phyloP scores from a whole-genome alignment of 2,888 invertebrate species.

The Pandemis cinnamomeana region DNA sequence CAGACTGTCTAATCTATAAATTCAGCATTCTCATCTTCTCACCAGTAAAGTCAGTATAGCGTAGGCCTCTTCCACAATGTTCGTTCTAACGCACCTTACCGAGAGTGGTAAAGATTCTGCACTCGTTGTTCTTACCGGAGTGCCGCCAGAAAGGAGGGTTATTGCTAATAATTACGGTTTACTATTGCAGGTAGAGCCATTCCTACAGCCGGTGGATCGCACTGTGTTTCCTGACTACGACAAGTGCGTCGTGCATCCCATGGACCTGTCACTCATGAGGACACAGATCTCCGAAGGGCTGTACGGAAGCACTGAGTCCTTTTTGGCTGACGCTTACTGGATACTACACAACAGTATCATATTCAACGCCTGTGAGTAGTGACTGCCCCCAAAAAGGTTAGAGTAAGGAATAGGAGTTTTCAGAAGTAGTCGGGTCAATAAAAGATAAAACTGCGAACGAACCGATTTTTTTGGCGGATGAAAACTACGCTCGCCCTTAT shows the following conservation, averaged over 20 bases:
- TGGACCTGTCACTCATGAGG: conserved; percentile 91
- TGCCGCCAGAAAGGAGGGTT: neutral
- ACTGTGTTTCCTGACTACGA: conserved; percentile 89
- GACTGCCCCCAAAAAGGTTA: neutral
- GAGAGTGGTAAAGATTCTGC: neutral
- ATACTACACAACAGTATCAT: conserved; percentile 96
- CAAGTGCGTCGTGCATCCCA: conserved; percentile 93
- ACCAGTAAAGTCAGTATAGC: neutral
- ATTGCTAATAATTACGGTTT: neutral
- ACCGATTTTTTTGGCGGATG: no score
- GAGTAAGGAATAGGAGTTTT: no score
- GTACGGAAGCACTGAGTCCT: conserved; percentile 95
- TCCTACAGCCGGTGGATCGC: conserved; percentile 90
- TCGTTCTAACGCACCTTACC: neutral
- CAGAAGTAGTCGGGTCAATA: no score
- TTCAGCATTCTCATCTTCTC: neutral
- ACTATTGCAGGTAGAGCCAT: conserved; percentile 88
- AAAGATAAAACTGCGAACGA: no score
- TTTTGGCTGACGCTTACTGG: conserved; percentile 96
- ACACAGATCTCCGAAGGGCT: conserved; percentile 89
- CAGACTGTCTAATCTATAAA: no score
- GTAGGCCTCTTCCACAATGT: neutral
- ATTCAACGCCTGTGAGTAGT: conserved; percentile 92
- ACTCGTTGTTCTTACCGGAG: neutral
- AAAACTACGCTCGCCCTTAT: no score